Evolutionary conservation across 2,113 vertebrate species (phyloP), one percentile per base, ranked within the genome.

Genomic region (Panurus biarmicus): DNA sequence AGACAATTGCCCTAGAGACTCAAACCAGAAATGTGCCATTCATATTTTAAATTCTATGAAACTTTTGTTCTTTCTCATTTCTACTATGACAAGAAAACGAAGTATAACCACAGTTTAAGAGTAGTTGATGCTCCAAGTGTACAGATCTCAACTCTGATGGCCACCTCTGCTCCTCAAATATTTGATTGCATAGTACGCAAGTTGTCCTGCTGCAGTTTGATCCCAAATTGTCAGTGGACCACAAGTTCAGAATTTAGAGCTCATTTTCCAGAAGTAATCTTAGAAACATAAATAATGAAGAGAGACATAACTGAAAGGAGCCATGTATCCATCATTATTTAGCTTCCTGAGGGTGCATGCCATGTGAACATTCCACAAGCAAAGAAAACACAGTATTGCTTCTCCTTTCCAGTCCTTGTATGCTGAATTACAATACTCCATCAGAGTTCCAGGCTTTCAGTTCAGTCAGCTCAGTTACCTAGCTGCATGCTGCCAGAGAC

Each of bases 401-500:
- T 92, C 67, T 40, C 51, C 38, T 82, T 82, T 87, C 44, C 65
- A 79, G 38, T 22, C 26, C 61, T 35, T 0, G 1, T 20, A 47
- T 0, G 1, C 4, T 0, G 3, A 87, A 50, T 35, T 58, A 44
- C 19, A 77, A 24, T 2, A 65, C 14, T 50, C 45, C 58, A n/a
- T 48, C 25, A 75, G 42, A 56, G 50, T 12, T 87, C 33, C 66
- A 35, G n/a, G 44, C 45, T 56, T 90, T 77, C 61, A 74, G 33
- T 36, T 86, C 40, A 62, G 51, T 54, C 51, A 76, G 12, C 14
- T 66, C 42, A 24, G 45, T 22, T n/a, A 75, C 22, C n/a, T 35
- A 6, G 69, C 38, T 69, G 45, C 40, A 53, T 3, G 12, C 31
- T 79, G 51, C 51, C 56, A 82, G 36, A 66, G 20, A 23, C 11